Conservation (phyloP, 2,888 invertebrate genomes). For the Escarpia spicata region DNA sequence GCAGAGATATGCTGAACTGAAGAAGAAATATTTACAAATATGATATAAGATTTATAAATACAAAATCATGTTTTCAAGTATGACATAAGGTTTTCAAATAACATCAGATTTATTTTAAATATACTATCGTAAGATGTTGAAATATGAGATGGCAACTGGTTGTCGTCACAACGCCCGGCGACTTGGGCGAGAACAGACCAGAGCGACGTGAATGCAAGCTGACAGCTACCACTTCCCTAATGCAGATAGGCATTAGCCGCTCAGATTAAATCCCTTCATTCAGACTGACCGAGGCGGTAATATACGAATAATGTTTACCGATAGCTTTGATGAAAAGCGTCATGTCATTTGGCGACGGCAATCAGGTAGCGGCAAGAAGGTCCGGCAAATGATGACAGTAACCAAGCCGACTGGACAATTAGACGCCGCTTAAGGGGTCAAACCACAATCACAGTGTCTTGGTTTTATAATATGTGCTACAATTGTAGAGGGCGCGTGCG, state of each 20-base stretch:
- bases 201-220: neutral
- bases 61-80: no score
- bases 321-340: neutral
- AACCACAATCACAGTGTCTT: neutral
- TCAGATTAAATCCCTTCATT: neutral
- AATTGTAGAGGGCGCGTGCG: neutral
- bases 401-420: neutral
- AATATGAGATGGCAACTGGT: neutral
- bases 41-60: no score
- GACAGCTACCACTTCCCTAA: neutral
- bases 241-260: neutral
- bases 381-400: neutral
- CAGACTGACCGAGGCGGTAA: conserved; percentile 1
- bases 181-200: neutral
- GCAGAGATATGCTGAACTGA: no score
- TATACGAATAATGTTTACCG: conserved; percentile 3
- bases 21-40: no score
- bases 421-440: neutral
- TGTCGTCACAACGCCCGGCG: neutral
- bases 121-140: neutral
- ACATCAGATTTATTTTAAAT: no score
- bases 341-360: conserved; percentile 16
- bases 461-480: neutral
- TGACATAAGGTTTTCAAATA: no score
- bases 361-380: neutral